Conservation (phyloP, 2,797 vertebrate species). For the Characodon lateralis region DNA sequence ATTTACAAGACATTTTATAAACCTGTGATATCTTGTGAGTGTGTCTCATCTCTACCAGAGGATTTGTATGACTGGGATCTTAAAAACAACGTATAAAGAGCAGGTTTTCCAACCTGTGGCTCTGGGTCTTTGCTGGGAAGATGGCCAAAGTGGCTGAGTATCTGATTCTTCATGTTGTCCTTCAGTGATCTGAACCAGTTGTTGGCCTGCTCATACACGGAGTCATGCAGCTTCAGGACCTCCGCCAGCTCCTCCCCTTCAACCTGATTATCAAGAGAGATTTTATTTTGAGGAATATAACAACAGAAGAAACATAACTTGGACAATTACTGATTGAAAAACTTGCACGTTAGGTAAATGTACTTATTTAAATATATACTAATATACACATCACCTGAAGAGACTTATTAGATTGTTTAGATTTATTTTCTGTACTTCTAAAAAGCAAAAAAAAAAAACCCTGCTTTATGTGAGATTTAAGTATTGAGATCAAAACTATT, state of each 20-base stretch:
- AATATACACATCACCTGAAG: not conserved
- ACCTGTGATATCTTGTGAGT: not conserved
- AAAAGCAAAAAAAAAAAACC: not conserved
- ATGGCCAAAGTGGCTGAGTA: conserved; percentile 91
- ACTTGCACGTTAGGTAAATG: too few species aligned
- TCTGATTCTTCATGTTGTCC: conserved; percentile 93
- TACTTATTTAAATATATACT: not conserved
- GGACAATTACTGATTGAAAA: not conserved
- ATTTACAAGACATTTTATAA: too few species aligned
- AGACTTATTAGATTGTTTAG: too few species aligned
- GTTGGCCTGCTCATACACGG: conserved; percentile 90
- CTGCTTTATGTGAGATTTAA: not conserved
- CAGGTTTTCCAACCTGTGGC: conserved; percentile 55
- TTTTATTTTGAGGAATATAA: not conserved
- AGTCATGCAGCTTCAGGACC: conserved; percentile 86
- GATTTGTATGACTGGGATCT: not conserved
- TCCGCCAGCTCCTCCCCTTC: conserved; percentile 88
- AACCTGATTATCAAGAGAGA: conserved; percentile 73
- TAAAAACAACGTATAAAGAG: not conserved
- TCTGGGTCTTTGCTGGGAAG: conserved; percentile 87
- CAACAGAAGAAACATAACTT: not conserved
- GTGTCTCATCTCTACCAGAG: not conserved
- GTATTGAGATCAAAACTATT: not conserved
- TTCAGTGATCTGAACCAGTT: conserved; percentile 93
- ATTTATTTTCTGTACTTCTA: not conserved